Conservation (phyloP, 2,797 vertebrate genomes). For the Champsocephalus esox region DNA sequence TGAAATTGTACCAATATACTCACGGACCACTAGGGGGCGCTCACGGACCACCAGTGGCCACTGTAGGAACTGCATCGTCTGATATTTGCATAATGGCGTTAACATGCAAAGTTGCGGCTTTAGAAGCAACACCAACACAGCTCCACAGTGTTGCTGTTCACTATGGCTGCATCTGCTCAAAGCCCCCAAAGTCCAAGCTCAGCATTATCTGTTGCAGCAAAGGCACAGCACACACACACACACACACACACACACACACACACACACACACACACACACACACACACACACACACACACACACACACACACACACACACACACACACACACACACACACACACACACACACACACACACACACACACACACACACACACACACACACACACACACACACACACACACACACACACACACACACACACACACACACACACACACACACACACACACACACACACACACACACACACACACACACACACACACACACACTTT, state of each 20-base stretch:
- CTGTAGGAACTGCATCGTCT: conserved; percentile 5
- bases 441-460: not conserved
- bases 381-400: too few relatives aligned
- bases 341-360: too few relatives aligned
- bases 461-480: not conserved
- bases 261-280: too few relatives aligned
- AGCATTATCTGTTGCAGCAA: conserved; percentile 54
- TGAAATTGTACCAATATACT: too few relatives aligned
- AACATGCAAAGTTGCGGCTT: conserved; percentile 10
- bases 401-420: too few relatives aligned
- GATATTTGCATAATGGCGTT: not conserved
- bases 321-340: not conserved
- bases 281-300: too few relatives aligned
- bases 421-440: conserved; percentile 1
- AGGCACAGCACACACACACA: not conserved
- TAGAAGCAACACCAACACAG: conserved; percentile 20
- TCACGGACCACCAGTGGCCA: not conserved
- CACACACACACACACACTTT: conserved; percentile 4
- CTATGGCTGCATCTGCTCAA: conserved; percentile 43
- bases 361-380: too few relatives aligned
- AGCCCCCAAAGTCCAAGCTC: conserved; percentile 57
- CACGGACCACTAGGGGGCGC: too few relatives aligned
- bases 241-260: too few relatives aligned
- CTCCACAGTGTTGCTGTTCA: conserved; percentile 34
- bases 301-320: not conserved